Conservation (phyloP, 2,113 vertebrate genomes). For the Scomber scombrus region DNA sequence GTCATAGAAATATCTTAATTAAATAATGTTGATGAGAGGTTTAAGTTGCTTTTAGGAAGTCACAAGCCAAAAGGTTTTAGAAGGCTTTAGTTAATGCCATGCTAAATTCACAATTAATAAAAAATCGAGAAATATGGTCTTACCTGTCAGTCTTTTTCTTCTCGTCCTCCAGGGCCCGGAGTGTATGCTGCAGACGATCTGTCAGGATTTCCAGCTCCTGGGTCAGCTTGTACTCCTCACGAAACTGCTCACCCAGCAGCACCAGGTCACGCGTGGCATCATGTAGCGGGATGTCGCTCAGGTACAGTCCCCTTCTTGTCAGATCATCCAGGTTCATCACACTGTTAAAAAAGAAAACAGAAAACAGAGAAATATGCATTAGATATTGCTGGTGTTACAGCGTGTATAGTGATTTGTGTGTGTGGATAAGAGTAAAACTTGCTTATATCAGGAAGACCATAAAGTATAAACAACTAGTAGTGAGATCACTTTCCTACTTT, state of each 20-base stretch:
- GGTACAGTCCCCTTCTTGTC: conserved; percentile 94
- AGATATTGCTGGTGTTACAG: not conserved
- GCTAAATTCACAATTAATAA: not conserved
- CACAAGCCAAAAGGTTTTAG: not conserved
- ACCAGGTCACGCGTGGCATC: conserved; percentile 98
- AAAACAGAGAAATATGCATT: not conserved
- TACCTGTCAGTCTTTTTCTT: conserved; percentile 99
- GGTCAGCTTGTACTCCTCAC: conserved; percentile 98
- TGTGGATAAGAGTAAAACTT: not conserved
- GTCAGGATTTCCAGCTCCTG: conserved; percentile 98
- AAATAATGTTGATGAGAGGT: too few species aligned
- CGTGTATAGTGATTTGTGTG: conserved; percentile 11
- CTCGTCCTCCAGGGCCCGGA: conserved; percentile 96
- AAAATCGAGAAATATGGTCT: not conserved
- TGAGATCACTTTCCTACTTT: conserved; percentile 36
- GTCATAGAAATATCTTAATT: too few species aligned
- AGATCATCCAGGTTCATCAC: conserved; percentile 99
- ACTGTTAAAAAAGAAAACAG: conserved; percentile 73
- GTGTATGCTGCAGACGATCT: conserved; percentile 96
- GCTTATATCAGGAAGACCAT: too few species aligned
- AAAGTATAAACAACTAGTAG: conserved; percentile 1
- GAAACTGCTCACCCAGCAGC: conserved; percentile 96
- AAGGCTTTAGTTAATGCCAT: not conserved
- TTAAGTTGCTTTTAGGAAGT: not conserved
- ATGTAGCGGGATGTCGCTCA: conserved; percentile 97